Percentiles rank a stretch among this genome's conserved stretches.
Conservation (phyloP, 2,113 vertebrate species). For the Sylvicapra grimmia region DNA sequence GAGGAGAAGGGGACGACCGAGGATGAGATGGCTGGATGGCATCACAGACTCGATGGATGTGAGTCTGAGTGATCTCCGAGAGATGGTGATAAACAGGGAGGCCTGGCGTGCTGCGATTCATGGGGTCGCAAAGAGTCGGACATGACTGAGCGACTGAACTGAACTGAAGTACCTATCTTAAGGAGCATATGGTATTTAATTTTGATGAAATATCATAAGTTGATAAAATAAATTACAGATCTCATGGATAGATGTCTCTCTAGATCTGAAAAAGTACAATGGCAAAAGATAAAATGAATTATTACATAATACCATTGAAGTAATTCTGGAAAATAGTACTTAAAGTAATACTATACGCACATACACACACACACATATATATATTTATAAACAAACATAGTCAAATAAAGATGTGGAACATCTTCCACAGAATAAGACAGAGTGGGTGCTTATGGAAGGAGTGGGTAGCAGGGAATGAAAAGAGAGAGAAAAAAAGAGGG, state of each 20-base stretch:
- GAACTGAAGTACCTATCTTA: background rate
- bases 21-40: too few relatives aligned
- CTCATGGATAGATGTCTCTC: background rate
- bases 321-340: background rate
- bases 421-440: background rate
- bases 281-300: background rate
- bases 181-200: background rate
- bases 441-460: background rate
- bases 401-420: background rate
- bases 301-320: background rate
- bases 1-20: too few relatives aligned
- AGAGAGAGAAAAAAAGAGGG: background rate
- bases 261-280: background rate
- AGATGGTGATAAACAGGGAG: too few relatives aligned
- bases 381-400: background rate
- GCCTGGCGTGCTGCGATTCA: too few relatives aligned
- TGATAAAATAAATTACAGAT: background rate
- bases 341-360: background rate
- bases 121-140: too few relatives aligned
- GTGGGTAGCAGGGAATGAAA: background rate
- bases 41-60: too few relatives aligned
- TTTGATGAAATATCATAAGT: background rate
- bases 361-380: background rate
- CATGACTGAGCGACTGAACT: too few relatives aligned
- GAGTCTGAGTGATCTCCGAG: too few relatives aligned